These are phyloP conservation scores for Orthonychiurus folsomi DNA, from an alignment of 2,888 invertebrate species.

Conservation along the genomic window DNA sequence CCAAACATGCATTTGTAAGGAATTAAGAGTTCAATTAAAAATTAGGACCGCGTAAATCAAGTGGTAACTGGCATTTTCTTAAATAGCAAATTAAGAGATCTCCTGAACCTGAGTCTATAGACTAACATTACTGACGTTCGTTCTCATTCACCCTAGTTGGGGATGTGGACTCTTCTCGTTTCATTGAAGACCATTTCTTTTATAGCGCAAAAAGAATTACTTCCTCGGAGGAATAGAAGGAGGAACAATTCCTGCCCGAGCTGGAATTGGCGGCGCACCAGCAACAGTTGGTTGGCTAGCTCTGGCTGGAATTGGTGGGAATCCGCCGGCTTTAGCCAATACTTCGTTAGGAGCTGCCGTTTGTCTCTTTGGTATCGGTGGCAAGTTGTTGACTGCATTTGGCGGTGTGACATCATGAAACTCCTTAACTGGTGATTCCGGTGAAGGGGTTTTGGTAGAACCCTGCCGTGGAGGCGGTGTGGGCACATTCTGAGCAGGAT, in stretches of 20 bases:
- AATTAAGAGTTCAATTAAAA: no score
- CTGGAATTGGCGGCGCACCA: conserved; percentile 47
- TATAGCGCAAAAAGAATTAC: no score
- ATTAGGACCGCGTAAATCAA: no score
- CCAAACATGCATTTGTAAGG: no score
- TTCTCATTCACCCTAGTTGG: no score
- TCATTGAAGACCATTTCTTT: no score
- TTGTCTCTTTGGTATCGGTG: conserved; percentile 36
- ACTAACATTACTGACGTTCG: no score
- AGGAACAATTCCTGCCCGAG: conserved; percentile 43
- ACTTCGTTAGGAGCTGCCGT: conserved; percentile 6
- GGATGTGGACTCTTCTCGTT: no score
- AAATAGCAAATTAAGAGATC: no score
- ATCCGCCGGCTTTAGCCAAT: conserved; percentile 5
- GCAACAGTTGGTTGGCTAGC: conserved; percentile 47
- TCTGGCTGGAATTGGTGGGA: conserved; percentile 35
- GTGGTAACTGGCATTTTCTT: no score
- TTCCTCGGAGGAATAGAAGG: conserved; percentile 35
- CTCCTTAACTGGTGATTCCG: background rate
- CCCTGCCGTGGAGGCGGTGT: conserved; percentile 16
- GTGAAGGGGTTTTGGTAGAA: background rate
- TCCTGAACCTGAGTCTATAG: no score
- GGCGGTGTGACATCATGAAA: background rate
- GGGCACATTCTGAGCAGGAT: conserved; percentile 18
- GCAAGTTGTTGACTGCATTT: conserved; percentile 15